Conservation (phyloP, 2,797 vertebrate species). For the Eleutherodactylus coqui region DNA sequence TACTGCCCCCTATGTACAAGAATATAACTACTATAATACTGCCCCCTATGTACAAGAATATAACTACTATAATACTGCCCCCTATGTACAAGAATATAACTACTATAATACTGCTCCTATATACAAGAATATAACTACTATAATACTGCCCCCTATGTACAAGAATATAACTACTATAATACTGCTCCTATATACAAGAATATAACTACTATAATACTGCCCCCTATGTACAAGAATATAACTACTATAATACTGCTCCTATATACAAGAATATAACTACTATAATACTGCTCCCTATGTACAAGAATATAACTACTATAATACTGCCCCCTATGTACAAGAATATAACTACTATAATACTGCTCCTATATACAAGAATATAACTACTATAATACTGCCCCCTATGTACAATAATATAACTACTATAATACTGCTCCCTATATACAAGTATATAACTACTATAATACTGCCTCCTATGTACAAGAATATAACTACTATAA, state of each 20-base stretch:
- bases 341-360: conserved; percentile 5
- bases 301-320: conserved; percentile 5
- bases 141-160: neutral
- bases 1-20: neutral
- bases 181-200: neutral
- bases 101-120: neutral
- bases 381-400: conserved; percentile 3
- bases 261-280: neutral
- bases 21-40: neutral
- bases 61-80: neutral
- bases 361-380: conserved; percentile 2
- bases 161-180: conserved; percentile 2
- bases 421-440: conserved; percentile 2
- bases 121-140: neutral
- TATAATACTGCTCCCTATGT: neutral
- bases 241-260: conserved; percentile 5
- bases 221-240: conserved; percentile 1
- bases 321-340: neutral
- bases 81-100: neutral
- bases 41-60: neutral
- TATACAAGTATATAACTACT: conserved; percentile 5
- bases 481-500: conserved; percentile 10
- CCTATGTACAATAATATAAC: neutral
- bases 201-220: conserved; percentile 10
- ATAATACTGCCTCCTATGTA: neutral